These are phyloP conservation scores for Orbicella faveolata DNA, from an alignment of 64 coral and sea anemone genomes.

Conservation along the genomic window DNA sequence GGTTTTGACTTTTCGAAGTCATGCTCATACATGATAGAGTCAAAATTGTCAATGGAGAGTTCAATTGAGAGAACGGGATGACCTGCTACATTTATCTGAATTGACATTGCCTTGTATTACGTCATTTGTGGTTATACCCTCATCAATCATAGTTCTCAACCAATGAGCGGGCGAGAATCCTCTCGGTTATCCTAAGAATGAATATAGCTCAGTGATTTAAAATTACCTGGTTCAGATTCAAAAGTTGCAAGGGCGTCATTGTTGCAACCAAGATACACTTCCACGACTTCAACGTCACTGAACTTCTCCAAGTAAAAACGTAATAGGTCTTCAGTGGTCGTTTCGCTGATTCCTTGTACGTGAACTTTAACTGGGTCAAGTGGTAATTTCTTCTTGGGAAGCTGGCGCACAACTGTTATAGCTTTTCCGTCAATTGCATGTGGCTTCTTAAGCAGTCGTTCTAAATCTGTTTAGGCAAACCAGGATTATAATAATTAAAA, in stretches of 20 bases:
- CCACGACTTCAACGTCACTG: slow-evolving; percentile 24
- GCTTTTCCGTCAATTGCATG: neutral
- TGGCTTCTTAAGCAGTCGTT: neutral
- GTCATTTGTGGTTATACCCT: too few species aligned
- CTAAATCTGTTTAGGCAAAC: neutral
- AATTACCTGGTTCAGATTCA: slow-evolving; percentile 48
- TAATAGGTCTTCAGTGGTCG: slow-evolving; percentile 26
- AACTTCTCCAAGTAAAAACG: slow-evolving; percentile 42
- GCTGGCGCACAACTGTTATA: neutral
- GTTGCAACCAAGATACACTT: slow-evolving; percentile 28
- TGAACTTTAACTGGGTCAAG: slow-evolving; percentile 49
- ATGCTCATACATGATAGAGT: too few species aligned
- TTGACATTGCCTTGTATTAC: too few species aligned
- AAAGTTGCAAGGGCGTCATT: slow-evolving; percentile 40
- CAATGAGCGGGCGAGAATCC: too few species aligned
- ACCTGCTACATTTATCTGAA: too few species aligned
- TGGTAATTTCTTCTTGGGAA: slow-evolving; percentile 47
- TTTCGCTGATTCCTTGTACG: slow-evolving; percentile 50
- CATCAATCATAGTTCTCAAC: too few species aligned
- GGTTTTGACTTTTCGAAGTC: too few species aligned
- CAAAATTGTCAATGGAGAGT: too few species aligned
- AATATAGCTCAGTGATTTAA: neutral
- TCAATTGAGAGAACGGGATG: too few species aligned
- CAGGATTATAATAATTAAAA: too few species aligned
- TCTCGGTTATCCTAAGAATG: too few species aligned